These are phyloP conservation scores for Myotis pilosus DNA, from an alignment of 2,797 vertebrate species.

Conservation along the genomic window DNA sequence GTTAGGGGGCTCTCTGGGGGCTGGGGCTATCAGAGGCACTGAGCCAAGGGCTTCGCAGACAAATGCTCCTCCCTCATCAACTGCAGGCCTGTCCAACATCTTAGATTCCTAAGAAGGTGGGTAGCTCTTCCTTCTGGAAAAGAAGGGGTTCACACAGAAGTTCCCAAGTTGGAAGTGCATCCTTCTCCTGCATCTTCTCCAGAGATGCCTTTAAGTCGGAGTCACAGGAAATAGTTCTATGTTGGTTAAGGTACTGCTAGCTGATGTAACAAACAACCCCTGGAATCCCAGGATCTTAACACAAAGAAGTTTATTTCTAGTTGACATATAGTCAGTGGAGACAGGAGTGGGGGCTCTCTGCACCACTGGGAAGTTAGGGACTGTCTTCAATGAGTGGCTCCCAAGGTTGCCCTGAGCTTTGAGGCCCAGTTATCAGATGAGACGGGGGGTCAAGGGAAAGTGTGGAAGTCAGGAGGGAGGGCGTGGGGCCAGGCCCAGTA, in stretches of 20 bases:
- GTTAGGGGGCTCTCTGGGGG: slow-evolving; percentile 76
- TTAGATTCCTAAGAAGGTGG: neutral
- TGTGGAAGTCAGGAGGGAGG: neutral
- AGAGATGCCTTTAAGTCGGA: neutral
- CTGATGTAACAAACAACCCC: neutral
- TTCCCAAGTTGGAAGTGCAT: neutral
- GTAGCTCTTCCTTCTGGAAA: neutral
- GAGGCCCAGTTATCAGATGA: neutral
- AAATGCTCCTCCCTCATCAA: neutral
- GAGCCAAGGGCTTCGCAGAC: neutral
- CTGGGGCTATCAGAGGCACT: neutral
- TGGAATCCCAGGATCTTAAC: neutral
- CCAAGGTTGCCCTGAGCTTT: neutral
- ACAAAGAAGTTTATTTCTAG: neutral
- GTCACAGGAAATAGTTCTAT: neutral
- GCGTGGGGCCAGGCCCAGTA: neutral
- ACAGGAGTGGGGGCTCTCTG: neutral
- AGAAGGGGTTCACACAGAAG: neutral
- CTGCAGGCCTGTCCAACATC: neutral
- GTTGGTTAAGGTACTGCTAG: neutral
- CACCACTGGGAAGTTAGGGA: neutral
- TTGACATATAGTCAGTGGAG: neutral
- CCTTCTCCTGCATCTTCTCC: neutral
- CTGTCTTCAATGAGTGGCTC: neutral
- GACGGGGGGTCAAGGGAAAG: neutral